Evolutionary conservation across 1,140 invertebrate genomes (phyloP), one percentile per base, ranked within the genome.

Genomic region (Harpegnathos saltator): DNA sequence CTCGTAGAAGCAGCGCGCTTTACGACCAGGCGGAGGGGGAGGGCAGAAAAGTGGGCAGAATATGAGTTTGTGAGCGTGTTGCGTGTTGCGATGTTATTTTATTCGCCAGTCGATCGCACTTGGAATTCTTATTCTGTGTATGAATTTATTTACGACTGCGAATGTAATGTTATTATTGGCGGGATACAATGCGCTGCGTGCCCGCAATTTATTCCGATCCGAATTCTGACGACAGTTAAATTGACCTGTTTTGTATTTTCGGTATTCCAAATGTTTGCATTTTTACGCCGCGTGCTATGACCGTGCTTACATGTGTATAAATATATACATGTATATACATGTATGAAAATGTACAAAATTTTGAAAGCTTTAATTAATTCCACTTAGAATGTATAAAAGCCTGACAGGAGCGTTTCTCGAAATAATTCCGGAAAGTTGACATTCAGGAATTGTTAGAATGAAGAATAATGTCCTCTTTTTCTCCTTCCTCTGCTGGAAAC

Each of bases 351-450:
- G 33, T 80, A n/a, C 65, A 29, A 9, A 71, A 71, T 80, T 80
- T 80, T 48, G 52, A 80, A 71, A 59, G 75, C 65, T 80, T 80
- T 80, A 80, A 80, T 80, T 80, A 80, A 58, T 59, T 80, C 52
- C 65, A 80, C 71, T 80, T 80, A 80, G 52, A 80, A 71, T 44
- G 52, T 26, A 69, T 65, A 17, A 69, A 69, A 69, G 38, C 66
- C 44, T 44, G 65, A 80, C 52, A 44, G 52, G 33, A 80, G 58
- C 52, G 65, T 71, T 71, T 80, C 38, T n/a, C n/a, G 22, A 56
- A 71, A 80, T 58, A n/a, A 80, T 80, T 58, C 65, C 65, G 75
- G 58, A 52, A 69, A 80, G 65, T 77, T 80, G 65, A 80, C 65
- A 69, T 80, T 71, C 75, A 80, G 66, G n/a, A 80, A 65, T 80